Evolutionary conservation across 2,113 vertebrate genomes (phyloP).

Genomic region (Xiphophorus couchianus): DNA sequence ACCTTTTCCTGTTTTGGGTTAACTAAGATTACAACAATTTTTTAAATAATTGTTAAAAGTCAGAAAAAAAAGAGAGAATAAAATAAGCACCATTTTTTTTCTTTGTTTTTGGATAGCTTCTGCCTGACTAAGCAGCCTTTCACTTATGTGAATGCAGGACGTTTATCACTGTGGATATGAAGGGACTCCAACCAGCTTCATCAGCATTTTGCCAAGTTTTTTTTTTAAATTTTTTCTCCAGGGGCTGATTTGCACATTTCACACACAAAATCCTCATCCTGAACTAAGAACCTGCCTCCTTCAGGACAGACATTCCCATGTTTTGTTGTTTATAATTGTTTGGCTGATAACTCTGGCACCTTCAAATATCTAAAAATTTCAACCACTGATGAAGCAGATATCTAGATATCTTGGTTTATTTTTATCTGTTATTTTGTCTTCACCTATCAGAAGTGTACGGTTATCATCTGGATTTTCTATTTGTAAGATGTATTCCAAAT

Average conservation of each 20-base stretch:
- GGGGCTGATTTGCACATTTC: too few relatives aligned
- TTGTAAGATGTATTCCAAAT: too few relatives aligned
- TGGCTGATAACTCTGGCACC: too few relatives aligned
- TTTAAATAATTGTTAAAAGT: neutral
- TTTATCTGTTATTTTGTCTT: neutral
- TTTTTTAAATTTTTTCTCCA: too few relatives aligned
- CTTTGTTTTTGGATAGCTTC: neutral
- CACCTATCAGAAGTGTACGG: neutral
- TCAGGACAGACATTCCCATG: too few relatives aligned
- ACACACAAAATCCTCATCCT: too few relatives aligned
- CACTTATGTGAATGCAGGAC: neutral
- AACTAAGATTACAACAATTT: neutral
- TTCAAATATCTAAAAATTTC: too few relatives aligned
- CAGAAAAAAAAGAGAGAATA: neutral
- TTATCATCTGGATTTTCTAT: too few relatives aligned
- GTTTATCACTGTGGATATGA: neutral
- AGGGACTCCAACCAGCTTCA: neutral
- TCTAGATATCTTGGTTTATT: neutral
- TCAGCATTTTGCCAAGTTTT: neutral
- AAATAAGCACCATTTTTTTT: too few relatives aligned
- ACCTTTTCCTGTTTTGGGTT: neutral
- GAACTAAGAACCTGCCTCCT: too few relatives aligned
- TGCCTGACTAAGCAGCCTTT: neutral
- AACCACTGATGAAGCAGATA: neutral
- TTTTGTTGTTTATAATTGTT: too few relatives aligned